These are phyloP conservation scores for Spodoptera litura DNA, from an alignment of 1,140 invertebrate species.

Conservation along the genomic window DNA sequence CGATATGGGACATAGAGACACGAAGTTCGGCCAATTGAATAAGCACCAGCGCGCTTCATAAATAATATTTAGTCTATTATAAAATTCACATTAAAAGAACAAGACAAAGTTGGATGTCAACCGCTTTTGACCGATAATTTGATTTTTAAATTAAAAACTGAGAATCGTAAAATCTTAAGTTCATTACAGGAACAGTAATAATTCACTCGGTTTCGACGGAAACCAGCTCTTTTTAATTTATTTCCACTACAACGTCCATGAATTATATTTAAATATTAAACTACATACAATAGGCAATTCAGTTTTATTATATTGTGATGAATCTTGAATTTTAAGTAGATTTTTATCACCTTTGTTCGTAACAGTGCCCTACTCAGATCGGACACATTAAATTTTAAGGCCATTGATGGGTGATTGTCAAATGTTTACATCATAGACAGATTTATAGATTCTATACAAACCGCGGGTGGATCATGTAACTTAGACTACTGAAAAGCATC, in stretches of 20 bases:
- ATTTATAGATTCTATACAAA: too few relatives aligned
- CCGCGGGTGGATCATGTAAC: too few relatives aligned
- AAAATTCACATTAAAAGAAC: constrained; percentile 14
- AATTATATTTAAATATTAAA: constrained; percentile 46
- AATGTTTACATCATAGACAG: too few relatives aligned
- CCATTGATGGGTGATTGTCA: neutral
- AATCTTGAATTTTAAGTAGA: constrained; percentile 36
- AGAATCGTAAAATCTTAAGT: constrained; percentile 38
- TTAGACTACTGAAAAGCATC: too few relatives aligned
- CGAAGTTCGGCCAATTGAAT: constrained; percentile 42
- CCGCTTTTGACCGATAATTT: constrained; percentile 37
- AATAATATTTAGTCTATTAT: constrained; percentile 23
- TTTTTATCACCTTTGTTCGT: constrained; percentile 1
- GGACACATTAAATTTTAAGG: neutral
- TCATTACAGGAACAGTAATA: constrained; percentile 35
- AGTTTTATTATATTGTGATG: constrained; percentile 41
- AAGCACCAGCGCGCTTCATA: constrained; percentile 15
- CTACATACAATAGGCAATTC: constrained; percentile 41
- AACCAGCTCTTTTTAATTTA: constrained; percentile 42
- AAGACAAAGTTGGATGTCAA: constrained; percentile 39
- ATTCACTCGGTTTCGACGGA: constrained; percentile 37
- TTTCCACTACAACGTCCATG: constrained; percentile 9
- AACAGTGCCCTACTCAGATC: constrained; percentile 10
- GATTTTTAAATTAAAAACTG: constrained; percentile 32
- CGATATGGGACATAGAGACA: constrained; percentile 63